Evolutionary conservation across 2,113 vertebrate species (phyloP).

Genomic region (Mobula hypostoma): DNA sequence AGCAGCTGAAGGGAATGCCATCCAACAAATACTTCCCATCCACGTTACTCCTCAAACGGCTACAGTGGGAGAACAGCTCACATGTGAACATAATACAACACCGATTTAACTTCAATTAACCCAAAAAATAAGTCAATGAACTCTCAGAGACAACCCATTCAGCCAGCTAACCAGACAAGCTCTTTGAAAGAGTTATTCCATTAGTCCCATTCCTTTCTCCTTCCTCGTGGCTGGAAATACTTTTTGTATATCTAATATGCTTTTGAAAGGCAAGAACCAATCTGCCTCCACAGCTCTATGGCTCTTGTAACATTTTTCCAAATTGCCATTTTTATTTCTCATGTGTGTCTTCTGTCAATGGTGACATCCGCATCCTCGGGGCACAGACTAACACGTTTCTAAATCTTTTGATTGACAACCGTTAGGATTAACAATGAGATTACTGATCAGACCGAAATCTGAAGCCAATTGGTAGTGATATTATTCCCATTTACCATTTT

Average conservation of each 20-base stretch:
- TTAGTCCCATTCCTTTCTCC: neutral
- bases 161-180: neutral
- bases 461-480: no score
- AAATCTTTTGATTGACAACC: neutral
- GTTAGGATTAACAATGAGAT: neutral
- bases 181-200: neutral
- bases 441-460: neutral
- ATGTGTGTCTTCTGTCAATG: no score
- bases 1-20: constrained; percentile 79
- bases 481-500: no score
- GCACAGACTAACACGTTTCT: no score
- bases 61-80: constrained; percentile 42
- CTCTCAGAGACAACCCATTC: neutral
- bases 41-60: constrained; percentile 70
- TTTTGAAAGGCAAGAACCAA: no score
- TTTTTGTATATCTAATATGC: neutral
- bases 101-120: neutral
- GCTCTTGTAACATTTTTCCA: no score
- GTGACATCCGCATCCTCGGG: no score
- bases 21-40: constrained; percentile 72
- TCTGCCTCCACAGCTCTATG: no score
- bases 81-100: neutral
- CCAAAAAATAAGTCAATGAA: neutral
- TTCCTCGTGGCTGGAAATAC: neutral
- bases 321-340: no score